Evolutionary conservation across 2,888 invertebrate species (phyloP).

Genomic region (Phrixothrix hirtus): DNA sequence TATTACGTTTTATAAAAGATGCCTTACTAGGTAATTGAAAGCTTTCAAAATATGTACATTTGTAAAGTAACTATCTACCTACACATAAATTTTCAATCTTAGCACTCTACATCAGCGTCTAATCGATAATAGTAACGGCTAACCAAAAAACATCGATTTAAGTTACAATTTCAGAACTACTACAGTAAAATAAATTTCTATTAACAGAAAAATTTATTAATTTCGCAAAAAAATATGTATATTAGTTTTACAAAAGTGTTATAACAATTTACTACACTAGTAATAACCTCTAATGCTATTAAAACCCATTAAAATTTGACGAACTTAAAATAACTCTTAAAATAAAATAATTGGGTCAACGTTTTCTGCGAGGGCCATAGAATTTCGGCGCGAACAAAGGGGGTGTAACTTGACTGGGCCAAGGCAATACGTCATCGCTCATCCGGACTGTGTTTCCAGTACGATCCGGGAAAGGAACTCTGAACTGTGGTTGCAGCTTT

Average conservation of each 20-base stretch:
- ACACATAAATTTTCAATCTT: slow-evolving; percentile 27
- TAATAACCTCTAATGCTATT: background rate
- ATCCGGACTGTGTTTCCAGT: slow-evolving; percentile 50
- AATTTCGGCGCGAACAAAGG: slow-evolving; percentile 40
- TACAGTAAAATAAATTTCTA: background rate
- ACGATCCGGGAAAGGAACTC: slow-evolving; percentile 42
- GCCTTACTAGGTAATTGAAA: slow-evolving; percentile 17
- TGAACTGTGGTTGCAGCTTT: slow-evolving; percentile 35
- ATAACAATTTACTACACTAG: too few relatives aligned
- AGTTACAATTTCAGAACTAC: background rate
- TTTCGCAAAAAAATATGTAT: too few relatives aligned
- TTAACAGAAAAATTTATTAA: too few relatives aligned
- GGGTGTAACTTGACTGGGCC: slow-evolving; percentile 45
- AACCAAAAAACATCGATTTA: slow-evolving; percentile 21
- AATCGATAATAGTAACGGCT: slow-evolving; percentile 26
- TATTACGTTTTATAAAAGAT: too few relatives aligned
- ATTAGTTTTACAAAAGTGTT: background rate
- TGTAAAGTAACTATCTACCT: slow-evolving; percentile 17
- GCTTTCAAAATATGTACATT: slow-evolving; percentile 18
- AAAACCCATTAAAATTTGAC: too few relatives aligned
- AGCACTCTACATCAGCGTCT: slow-evolving; percentile 22
- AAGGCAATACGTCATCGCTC: slow-evolving; percentile 53
- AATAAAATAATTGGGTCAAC: slow-evolving; percentile 27
- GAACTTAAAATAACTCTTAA: background rate
- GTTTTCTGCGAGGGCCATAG: slow-evolving; percentile 43